phyloP scores from a whole-genome alignment of 2,113 vertebrate genomes.

The Salvelinus sp. region DNA sequence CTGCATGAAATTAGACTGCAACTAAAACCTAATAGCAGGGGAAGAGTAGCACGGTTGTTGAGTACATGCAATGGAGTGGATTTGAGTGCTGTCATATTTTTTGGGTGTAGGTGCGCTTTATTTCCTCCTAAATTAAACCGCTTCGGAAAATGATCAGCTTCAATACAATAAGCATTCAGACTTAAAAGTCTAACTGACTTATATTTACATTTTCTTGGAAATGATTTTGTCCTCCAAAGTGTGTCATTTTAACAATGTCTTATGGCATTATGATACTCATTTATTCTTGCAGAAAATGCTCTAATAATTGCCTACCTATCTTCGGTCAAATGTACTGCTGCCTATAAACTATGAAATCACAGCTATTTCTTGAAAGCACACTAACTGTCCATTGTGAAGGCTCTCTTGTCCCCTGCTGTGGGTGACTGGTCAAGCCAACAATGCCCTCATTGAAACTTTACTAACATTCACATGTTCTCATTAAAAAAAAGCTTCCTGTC shows the following conservation, averaged over 20 bases:
- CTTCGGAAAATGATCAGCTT: conserved; percentile 66
- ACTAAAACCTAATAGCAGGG: conserved; percentile 91
- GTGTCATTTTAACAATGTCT: background rate
- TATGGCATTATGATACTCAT: background rate
- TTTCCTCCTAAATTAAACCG: conserved; percentile 89
- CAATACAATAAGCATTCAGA: conserved; percentile 89
- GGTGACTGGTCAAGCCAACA: conserved; percentile 51
- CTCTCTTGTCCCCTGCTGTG: conserved; percentile 50
- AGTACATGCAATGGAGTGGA: conserved; percentile 85
- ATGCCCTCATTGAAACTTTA: conserved; percentile 64
- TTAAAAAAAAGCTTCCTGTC: conserved; percentile 58
- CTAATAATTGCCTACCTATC: background rate
- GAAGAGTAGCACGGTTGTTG: conserved; percentile 89
- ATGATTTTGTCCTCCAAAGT: conserved; percentile 50
- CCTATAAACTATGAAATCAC: background rate
- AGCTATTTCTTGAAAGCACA: conserved; percentile 33
- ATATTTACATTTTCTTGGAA: conserved; percentile 82
- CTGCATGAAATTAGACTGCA: conserved; percentile 90
- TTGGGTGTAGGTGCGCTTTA: conserved; percentile 65
- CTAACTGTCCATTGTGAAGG: conserved; percentile 54
- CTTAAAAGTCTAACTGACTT: conserved; percentile 84
- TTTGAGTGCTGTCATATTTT: conserved; percentile 74
- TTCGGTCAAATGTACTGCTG: background rate
- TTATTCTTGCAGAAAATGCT: background rate
- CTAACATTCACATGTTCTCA: conserved; percentile 61